phyloP scores from a whole-genome alignment of 2,113 vertebrate genomes.

The Cnemophilus loriae region DNA sequence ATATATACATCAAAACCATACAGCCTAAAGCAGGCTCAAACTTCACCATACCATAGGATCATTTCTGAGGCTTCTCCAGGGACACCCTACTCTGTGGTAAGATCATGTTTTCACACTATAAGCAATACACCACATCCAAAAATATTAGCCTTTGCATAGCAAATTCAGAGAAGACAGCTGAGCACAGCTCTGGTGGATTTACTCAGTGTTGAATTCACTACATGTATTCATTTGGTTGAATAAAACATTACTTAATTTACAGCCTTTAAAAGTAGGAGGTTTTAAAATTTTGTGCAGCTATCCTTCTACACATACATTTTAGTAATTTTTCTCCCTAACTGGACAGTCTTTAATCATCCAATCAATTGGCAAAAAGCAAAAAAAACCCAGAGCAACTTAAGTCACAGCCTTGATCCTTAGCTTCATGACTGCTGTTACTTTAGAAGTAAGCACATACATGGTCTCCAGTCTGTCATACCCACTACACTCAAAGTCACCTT shows the following conservation, averaged over 20 bases:
- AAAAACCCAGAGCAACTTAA: background rate
- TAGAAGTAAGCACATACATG: background rate
- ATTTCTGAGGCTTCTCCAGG: background rate
- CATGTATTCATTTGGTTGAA: background rate
- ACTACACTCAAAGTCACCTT: background rate
- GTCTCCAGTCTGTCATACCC: background rate
- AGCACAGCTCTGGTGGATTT: background rate
- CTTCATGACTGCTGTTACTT: background rate
- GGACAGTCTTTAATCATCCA: background rate
- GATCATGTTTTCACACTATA: background rate
- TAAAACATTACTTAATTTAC: background rate
- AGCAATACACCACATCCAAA: background rate
- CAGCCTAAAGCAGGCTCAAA: background rate
- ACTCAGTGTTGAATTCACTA: background rate
- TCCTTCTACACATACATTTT: background rate
- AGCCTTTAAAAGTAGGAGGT: background rate
- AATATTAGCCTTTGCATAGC: background rate
- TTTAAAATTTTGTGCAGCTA: background rate
- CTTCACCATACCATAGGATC: background rate
- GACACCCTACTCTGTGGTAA: background rate
- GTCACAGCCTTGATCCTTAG: background rate
- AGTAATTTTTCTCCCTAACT: background rate
- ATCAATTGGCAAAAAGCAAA: background rate
- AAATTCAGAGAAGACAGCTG: background rate
- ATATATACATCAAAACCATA: background rate